Percentiles rank a stretch among this genome's conserved stretches.
Evolutionary conservation across 92 coral and sea anemone species (phyloP).

Genomic region (Epizoanthus stellaris): DNA sequence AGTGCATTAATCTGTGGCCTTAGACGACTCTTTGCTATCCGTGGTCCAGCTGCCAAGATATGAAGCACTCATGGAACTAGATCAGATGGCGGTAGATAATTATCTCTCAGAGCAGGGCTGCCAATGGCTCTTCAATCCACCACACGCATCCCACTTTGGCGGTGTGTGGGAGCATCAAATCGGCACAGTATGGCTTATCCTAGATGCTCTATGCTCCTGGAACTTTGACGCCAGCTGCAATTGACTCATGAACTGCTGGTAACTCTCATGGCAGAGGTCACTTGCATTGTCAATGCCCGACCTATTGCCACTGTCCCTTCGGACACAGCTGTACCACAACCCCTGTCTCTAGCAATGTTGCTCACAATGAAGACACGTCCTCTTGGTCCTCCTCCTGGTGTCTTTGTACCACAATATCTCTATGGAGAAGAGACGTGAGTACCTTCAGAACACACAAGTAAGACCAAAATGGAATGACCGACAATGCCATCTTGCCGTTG

Average conservation of each 20-base stretch:
- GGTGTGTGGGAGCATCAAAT: not conserved
- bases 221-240: not conserved
- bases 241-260: conserved; percentile 4
- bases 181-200: not conserved
- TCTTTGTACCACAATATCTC: conserved; percentile 13
- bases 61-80: too few relatives aligned
- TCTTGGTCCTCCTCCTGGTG: conserved; percentile 12
- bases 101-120: too few relatives aligned
- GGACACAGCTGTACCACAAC: conserved; percentile 6
- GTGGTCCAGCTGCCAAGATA: too few relatives aligned
- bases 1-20: not conserved
- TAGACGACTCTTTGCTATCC: too few relatives aligned
- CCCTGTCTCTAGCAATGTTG: conserved; percentile 23
- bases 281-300: not conserved
- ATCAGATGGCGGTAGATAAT: too few relatives aligned
- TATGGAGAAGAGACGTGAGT: conserved; percentile 23
- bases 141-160: not conserved
- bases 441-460: not conserved
- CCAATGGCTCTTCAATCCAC: too few relatives aligned
- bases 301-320: conserved; percentile 13
- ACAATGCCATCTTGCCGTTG: not conserved
- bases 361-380: conserved; percentile 25
- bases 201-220: not conserved
- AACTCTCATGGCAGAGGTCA: too few relatives aligned
- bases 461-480: not conserved